Conservation (phyloP, 2,797 vertebrate genomes). For the Pangasius djambal region DNA sequence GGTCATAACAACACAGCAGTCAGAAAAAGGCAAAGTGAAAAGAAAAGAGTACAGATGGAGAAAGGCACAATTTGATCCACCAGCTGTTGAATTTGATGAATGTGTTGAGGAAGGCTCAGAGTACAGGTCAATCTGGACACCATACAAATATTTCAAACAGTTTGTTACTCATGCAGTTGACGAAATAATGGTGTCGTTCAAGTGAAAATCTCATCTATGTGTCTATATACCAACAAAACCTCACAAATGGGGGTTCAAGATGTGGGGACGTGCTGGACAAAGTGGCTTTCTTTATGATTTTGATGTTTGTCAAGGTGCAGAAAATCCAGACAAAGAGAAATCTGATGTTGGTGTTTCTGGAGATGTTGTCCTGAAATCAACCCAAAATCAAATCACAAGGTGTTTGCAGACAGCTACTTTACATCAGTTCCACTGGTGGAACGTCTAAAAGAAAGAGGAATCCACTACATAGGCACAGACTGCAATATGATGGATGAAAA, state of each 20-base stretch:
- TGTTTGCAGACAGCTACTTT: no score
- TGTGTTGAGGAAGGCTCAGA: constrained; percentile 21
- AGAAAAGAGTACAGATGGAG: constrained; percentile 5
- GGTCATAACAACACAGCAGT: not conserved
- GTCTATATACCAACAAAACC: no score
- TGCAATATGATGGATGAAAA: constrained; percentile 45
- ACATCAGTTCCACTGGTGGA: constrained; percentile 50
- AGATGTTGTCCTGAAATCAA: no score
- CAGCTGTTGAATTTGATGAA: constrained; percentile 34
- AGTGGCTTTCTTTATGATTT: no score
- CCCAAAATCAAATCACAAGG: no score
- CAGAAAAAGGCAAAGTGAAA: constrained; percentile 13
- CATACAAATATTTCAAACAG: constrained; percentile 20
- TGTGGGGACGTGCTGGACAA: no score
- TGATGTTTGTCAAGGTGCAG: no score
- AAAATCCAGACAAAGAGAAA: not conserved
- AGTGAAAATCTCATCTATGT: constrained; percentile 29
- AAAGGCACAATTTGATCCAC: constrained; percentile 29
- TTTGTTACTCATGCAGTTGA: constrained; percentile 46
- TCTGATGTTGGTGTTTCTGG: no score
- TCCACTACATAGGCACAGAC: constrained; percentile 49
- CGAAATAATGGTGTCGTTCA: constrained; percentile 52
- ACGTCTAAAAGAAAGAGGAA: constrained; percentile 39
- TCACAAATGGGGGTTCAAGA: no score
- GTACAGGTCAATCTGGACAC: constrained; percentile 21